Conservation (phyloP, 2,888 invertebrate species). For the Eumacrocentrus americanus region DNA sequence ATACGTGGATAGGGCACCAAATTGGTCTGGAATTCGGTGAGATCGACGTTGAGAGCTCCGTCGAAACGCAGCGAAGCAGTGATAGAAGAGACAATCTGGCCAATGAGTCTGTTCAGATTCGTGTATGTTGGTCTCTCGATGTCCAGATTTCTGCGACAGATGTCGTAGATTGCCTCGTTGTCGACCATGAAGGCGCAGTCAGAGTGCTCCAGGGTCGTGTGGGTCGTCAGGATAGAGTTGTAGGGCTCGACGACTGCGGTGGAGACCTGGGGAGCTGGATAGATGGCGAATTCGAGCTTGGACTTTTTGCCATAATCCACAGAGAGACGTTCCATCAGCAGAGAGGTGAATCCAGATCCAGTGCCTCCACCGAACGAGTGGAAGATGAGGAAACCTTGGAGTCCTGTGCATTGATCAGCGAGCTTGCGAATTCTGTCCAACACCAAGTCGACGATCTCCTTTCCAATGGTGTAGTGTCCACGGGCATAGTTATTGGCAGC, state of each 20-base stretch:
- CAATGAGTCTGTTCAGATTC: constrained; percentile 25
- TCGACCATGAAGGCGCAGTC: constrained; percentile 70
- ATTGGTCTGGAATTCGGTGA: constrained; percentile 28
- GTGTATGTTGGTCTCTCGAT: constrained; percentile 26
- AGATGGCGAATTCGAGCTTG: too few species aligned
- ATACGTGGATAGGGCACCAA: too few species aligned
- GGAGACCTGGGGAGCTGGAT: constrained; percentile 77
- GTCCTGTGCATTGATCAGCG: constrained; percentile 85
- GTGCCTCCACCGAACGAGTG: too few species aligned
- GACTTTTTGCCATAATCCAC: too few species aligned
- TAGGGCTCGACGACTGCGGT: constrained; percentile 86
- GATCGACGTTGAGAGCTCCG: too few species aligned
- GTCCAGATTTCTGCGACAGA: constrained; percentile 39
- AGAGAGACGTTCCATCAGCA: constrained; percentile 71
- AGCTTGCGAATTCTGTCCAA: constrained; percentile 80
- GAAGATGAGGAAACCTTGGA: constrained; percentile 69
- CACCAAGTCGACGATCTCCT: constrained; percentile 85
- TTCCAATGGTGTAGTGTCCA: constrained; percentile 90
- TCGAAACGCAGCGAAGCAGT: constrained; percentile 26
- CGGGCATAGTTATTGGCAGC: too few species aligned
- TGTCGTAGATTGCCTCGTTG: too few species aligned
- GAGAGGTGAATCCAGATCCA: constrained; percentile 71
- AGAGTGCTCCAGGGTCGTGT: constrained; percentile 77
- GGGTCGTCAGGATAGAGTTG: constrained; percentile 91
- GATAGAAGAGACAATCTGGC: constrained; percentile 26